A percentile compares a stretch with the other conserved stretches of the same genome.
Evolutionary conservation across 1,140 invertebrate genomes (phyloP).

Genomic region (Apocrypta bakeri): DNA sequence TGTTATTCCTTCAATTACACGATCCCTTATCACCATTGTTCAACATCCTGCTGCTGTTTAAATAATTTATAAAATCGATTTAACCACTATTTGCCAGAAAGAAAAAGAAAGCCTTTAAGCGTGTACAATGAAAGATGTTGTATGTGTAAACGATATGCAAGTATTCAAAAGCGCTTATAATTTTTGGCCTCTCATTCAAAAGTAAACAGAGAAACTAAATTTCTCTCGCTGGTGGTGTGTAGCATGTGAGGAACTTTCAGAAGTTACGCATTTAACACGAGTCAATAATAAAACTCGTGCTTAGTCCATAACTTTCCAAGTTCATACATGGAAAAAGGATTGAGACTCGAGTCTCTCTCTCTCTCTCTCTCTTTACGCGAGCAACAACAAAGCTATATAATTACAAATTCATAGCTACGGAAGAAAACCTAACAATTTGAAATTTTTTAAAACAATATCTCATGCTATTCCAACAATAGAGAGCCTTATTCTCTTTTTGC

Average conservation of each 20-base stretch:
- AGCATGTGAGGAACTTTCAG: background rate
- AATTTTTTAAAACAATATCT: background rate
- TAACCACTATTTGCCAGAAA: no score
- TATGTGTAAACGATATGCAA: no score
- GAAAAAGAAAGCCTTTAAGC: no score
- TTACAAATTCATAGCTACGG: background rate
- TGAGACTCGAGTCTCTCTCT: no score
- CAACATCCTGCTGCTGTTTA: no score
- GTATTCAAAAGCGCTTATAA: no score
- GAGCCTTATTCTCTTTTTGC: background rate
- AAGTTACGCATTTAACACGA: background rate
- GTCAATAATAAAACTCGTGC: background rate
- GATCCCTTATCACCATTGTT: background rate
- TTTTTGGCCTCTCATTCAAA: background rate
- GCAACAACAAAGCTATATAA: background rate
- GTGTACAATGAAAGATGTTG: no score
- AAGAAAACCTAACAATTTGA: background rate
- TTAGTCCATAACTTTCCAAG: background rate
- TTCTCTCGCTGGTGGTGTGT: background rate
- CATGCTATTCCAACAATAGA: background rate
- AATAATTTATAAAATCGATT: no score
- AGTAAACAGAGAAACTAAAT: background rate
- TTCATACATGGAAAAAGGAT: background rate
- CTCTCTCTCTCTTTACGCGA: background rate
- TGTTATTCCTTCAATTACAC: conserved; percentile 23